Evolutionary conservation across 2,888 invertebrate genomes (phyloP).

Genomic region (Lasioglossum vierecki): DNA sequence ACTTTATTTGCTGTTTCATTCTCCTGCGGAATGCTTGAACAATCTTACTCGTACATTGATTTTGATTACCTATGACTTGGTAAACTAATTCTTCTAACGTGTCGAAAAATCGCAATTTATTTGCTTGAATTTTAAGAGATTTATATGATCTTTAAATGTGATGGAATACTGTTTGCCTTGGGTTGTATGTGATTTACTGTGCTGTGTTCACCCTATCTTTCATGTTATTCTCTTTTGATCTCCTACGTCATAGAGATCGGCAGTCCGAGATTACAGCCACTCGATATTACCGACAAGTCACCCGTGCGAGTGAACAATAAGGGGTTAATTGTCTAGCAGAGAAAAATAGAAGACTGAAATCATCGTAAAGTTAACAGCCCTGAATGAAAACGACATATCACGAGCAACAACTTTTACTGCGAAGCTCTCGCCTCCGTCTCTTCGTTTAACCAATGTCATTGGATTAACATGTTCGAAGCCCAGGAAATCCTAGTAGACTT

Average conservation of each 20-base stretch:
- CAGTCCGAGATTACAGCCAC: not conserved
- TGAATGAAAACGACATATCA: not conserved
- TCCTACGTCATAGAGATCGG: not conserved
- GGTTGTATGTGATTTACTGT: no score
- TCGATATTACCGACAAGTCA: not conserved
- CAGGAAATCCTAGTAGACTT: not conserved
- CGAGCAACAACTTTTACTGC: constrained; percentile 14
- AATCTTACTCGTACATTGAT: no score
- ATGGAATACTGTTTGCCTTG: no score
- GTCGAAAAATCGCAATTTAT: no score
- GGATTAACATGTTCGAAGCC: not conserved
- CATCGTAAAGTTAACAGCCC: not conserved
- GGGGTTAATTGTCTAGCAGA: not conserved
- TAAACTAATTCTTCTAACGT: no score
- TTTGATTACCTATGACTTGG: no score
- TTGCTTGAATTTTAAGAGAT: no score
- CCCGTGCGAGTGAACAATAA: not conserved
- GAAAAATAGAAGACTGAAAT: not conserved
- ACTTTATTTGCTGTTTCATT: not conserved
- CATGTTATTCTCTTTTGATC: not conserved
- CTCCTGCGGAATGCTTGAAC: no score
- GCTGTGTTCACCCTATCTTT: not conserved
- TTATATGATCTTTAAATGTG: no score
- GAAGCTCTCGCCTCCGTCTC: not conserved
- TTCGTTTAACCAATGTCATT: not conserved